Evolutionary conservation across 2,888 invertebrate species (phyloP).

Genomic region (Drosophila incognita): DNA sequence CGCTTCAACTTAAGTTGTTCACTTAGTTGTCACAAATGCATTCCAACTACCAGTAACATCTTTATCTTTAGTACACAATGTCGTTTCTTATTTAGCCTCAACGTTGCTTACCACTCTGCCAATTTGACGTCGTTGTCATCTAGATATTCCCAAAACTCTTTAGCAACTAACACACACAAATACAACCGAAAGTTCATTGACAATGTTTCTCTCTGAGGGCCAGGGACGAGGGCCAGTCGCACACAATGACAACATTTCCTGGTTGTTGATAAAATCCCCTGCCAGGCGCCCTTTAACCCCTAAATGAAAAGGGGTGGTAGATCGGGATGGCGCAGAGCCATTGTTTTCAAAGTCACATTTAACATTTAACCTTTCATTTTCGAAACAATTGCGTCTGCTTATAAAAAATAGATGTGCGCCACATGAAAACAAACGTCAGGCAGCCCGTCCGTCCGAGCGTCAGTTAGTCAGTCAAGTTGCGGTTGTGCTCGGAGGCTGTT

Average conservation of each 20-base stretch:
- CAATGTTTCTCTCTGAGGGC: slow-evolving; percentile 67
- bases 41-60: neutral
- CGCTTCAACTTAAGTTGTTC: neutral
- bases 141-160: slow-evolving; percentile 46
- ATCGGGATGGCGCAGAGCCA: slow-evolving; percentile 23
- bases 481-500: slow-evolving; percentile 22
- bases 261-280: slow-evolving; percentile 41
- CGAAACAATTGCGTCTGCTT: slow-evolving; percentile 81
- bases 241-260: slow-evolving; percentile 72
- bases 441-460: slow-evolving; percentile 20
- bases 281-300: slow-evolving; percentile 8
- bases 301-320: neutral
- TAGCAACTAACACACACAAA: slow-evolving; percentile 19
- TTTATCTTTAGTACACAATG: slow-evolving; percentile 4
- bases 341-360: slow-evolving; percentile 79
- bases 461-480: slow-evolving; percentile 26
- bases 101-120: slow-evolving; percentile 13
- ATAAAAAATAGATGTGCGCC: slow-evolving; percentile 75
- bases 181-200: slow-evolving; percentile 67
- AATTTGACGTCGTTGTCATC: slow-evolving; percentile 11
- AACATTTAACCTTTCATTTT: slow-evolving; percentile 81
- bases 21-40: neutral
- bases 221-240: slow-evolving; percentile 17
- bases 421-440: slow-evolving; percentile 58
- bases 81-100: neutral